Evolutionary conservation across 2,888 invertebrate genomes (phyloP), one percentile per base, ranked within the genome.

Genomic region (Uloborus plumipes): DNA sequence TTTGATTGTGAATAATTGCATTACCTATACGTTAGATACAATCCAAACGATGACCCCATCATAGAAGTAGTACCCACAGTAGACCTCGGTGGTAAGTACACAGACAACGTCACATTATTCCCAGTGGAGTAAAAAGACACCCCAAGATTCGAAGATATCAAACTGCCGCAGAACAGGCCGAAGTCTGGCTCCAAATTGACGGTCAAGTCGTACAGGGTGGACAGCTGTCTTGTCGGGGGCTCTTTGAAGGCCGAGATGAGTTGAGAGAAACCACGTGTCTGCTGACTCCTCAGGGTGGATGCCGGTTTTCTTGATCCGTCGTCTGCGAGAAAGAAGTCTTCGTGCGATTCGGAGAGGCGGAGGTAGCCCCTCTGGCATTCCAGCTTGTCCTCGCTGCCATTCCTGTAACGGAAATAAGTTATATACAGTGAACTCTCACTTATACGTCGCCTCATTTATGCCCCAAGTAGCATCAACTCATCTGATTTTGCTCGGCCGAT

Each of bases 61-160:
- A 66, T 66, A 2, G 80, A 61, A 9, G 47, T 70, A 26, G 80
- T 77, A 50, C 83, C 94, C 94, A 91, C 94, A 93, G 87, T 93
- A 92, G 88, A 93, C 93, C 89, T 95, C 94, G 78, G 88, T 75
- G 85, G 87, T 87, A 88, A 87, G 13, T 75, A 74, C 20, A 94
- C 90, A 14, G 94, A 93, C 89, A 95, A 91, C 89, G 94, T 94
- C 86, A 95, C 93, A 86, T 93, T 94, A 86, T 93, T 91, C 9
- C 94, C 93, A 89, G 94, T 94, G 89, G 83, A 83, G 22, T 76
- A 85, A 49, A 78, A 85, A 3, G 80, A 59, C 18, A 78, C 85
- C 1, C 84, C 77, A 1, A 75, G 26, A 15, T 75, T 80, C 7
- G 75, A 75, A 0, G 82, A 72, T 18, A 72, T 65, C 20, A 85